A percentile compares a stretch with the other conserved stretches of the same genome.
phyloP scores from a whole-genome alignment of 2,113 vertebrate genomes.

The Platichthys flesus region DNA sequence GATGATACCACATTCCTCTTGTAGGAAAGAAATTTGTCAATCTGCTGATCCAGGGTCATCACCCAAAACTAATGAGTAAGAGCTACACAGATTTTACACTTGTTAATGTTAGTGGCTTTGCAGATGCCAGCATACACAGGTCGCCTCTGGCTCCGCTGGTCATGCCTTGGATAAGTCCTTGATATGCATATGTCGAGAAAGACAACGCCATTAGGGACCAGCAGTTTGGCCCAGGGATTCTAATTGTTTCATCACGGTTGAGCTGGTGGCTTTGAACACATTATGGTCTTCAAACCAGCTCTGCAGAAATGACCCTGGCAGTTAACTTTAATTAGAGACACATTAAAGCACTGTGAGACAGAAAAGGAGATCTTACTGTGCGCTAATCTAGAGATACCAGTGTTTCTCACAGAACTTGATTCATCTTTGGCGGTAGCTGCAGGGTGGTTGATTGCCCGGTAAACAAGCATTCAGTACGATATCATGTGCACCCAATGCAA shows the following conservation, averaged over 20 bases:
- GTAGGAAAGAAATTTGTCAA: conserved; percentile 42
- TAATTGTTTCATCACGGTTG: conserved; percentile 77
- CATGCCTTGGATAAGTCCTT: conserved; percentile 65
- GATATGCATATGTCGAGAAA: conserved; percentile 68
- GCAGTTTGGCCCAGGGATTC: conserved; percentile 65
- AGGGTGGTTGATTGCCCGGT: too few species aligned
- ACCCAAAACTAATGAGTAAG: conserved; percentile 20
- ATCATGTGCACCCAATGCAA: too few species aligned
- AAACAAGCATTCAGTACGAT: too few species aligned
- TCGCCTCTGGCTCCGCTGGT: conserved; percentile 42
- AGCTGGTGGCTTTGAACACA: conserved; percentile 68
- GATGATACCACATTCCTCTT: not conserved
- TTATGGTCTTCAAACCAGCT: conserved; percentile 64
- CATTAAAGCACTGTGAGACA: conserved; percentile 71
- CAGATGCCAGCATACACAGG: conserved; percentile 16
- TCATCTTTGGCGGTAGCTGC: too few species aligned
- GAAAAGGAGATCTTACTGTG: conserved; percentile 61
- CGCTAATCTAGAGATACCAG: conserved; percentile 53
- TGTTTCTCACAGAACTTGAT: too few species aligned
- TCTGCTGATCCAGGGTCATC: conserved; percentile 39
- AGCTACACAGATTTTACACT: not conserved
- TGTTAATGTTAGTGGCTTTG: not conserved
- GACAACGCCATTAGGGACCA: conserved; percentile 64
- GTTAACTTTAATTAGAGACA: conserved; percentile 77
- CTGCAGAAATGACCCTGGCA: conserved; percentile 67